Base-by-base conservation (phyloP, 2,113 vertebrate genomes). In the Cyprinodon brontotheroides region DNA sequence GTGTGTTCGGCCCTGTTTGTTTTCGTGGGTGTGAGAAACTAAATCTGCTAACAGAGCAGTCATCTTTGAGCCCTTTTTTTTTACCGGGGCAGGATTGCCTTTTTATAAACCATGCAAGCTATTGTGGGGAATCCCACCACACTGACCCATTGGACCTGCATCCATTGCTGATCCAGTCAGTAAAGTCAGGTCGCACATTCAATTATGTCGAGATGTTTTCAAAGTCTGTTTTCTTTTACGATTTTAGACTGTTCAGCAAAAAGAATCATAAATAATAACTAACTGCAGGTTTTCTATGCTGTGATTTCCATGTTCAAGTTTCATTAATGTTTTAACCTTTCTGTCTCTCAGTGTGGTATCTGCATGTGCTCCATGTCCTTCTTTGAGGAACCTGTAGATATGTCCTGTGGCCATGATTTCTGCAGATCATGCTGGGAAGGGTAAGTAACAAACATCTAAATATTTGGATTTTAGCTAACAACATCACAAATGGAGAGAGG, bases 21-120 rank as follows among this genome's bases (percentile, higher is more conserved):
- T 43, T 68, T 17, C 70, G 65, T 81, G 45, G 43, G 76, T 68
- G 69, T 82, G 72, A 64, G 65, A 68, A 80, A 77, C 78, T 17
- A n/a, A 8, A 59, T 79, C 29, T 71, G 29, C 65, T 70, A 61
- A 60, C 36, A 61, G 29, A 81, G 64, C 11, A 61, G 48, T 22
- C 15, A 53, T 69, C 65, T 29, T 36, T n/a, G 65, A 77, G 36
- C 41, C 43, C 50, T 57, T 40, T 62, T 5, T 61, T 75, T 53
- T 74, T 37, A 17, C 41, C 68, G 68, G 69, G 37, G 37, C 68
- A 61, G 53, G 29, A 11, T 50, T 45, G n/a, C 11, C 73, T 29
- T 77, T 65, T 75, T 12, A 39, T 41, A 17, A 76, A 83, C 41
- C 36, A 61, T 1, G 11, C 3, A 29, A 66, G 22, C 69, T n/a